These are phyloP conservation scores for Babylonia areolata DNA, from an alignment of 1,140 invertebrate species.

Conservation along the genomic window DNA sequence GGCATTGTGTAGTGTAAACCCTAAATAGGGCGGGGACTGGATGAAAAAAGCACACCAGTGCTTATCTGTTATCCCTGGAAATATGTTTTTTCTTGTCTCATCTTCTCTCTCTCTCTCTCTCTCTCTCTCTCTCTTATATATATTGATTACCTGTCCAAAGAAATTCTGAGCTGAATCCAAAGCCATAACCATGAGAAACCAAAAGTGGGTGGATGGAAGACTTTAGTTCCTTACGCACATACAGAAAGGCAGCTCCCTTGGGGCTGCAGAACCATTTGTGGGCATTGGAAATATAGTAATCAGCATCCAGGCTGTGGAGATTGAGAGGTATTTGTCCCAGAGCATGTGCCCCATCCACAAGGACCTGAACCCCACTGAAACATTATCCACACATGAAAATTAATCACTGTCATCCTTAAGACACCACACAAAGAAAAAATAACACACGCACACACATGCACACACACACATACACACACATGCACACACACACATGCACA, in stretches of 20 bases:
- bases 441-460: no score
- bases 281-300: slow-evolving; percentile 73
- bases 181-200: slow-evolving; percentile 73
- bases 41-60: no score
- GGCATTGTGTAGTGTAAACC: no score
- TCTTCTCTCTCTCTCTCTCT: neutral
- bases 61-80: no score
- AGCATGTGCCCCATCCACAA: slow-evolving; percentile 75
- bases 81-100: no score
- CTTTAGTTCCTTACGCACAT: slow-evolving; percentile 65
- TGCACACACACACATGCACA: no score
- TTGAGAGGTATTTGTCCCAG: slow-evolving; percentile 65
- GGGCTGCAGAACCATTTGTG: slow-evolving; percentile 75
- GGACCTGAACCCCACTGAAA: slow-evolving; percentile 66
- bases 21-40: no score
- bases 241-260: slow-evolving; percentile 73
- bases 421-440: no score
- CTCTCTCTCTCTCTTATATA: neutral
- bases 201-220: slow-evolving; percentile 61
- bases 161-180: slow-evolving; percentile 74
- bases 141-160: slow-evolving; percentile 71
- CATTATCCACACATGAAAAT: no score
- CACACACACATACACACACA: no score
- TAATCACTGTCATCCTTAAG: no score
- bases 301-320: slow-evolving; percentile 60